These are phyloP conservation scores for Adelphocoris suturalis DNA, from an alignment of 2,888 invertebrate genomes.

Conservation along the genomic window DNA sequence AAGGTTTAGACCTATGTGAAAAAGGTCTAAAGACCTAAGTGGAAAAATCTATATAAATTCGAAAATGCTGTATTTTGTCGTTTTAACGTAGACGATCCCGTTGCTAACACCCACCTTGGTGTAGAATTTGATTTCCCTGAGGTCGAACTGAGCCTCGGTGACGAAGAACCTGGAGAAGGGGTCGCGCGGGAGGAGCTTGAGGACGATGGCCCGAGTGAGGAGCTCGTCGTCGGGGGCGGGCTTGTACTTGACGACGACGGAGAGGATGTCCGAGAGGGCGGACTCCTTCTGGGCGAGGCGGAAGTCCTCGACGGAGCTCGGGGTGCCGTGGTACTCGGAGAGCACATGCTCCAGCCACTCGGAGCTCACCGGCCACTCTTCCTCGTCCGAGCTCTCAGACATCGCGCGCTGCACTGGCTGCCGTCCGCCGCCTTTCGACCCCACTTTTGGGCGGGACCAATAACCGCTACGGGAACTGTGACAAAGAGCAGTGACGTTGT, in stretches of 20 bases:
- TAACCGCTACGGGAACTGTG: not conserved
- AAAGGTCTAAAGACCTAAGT: too few relatives aligned
- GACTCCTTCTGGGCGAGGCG: slow-evolving; percentile 82
- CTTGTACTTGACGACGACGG: slow-evolving; percentile 86
- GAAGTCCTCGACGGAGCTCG: slow-evolving; percentile 79
- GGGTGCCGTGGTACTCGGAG: slow-evolving; percentile 79
- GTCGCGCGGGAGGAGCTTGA: slow-evolving; percentile 88
- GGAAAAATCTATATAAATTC: too few relatives aligned
- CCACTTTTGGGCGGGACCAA: slow-evolving; percentile 77
- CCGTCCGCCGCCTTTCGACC: slow-evolving; percentile 65
- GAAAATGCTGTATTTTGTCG: too few relatives aligned
- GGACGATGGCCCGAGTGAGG: slow-evolving; percentile 81
- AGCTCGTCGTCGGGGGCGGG: slow-evolving; percentile 77
- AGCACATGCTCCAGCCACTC: slow-evolving; percentile 82
- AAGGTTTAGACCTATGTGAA: too few relatives aligned
- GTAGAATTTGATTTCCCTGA: slow-evolving; percentile 90
- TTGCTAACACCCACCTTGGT: slow-evolving; percentile 82
- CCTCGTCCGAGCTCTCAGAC: slow-evolving; percentile 74
- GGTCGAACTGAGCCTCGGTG: slow-evolving; percentile 90
- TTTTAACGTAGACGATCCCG: too few relatives aligned
- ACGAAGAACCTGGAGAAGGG: slow-evolving; percentile 90
- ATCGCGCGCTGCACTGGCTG: slow-evolving; percentile 76
- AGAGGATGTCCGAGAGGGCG: slow-evolving; percentile 87
- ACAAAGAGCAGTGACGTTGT: not conserved
- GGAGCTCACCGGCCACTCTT: slow-evolving; percentile 81